phyloP scores from a whole-genome alignment of 2,888 invertebrate genomes.

The Caradrina kadenii region DNA sequence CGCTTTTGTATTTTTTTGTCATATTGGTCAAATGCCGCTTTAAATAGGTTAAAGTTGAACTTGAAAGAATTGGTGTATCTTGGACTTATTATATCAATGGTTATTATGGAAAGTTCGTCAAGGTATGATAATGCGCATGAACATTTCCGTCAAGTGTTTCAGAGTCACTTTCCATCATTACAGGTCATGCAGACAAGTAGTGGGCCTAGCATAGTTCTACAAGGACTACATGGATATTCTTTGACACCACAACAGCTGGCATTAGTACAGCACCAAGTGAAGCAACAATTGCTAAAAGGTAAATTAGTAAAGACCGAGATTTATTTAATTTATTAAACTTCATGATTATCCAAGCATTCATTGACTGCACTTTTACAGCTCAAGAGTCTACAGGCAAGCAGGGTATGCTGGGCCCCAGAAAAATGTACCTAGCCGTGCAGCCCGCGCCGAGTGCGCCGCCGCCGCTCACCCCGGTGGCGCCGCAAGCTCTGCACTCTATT shows the following conservation, averaged over 20 bases:
- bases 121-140: neutral
- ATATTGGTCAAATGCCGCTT: too few relatives aligned
- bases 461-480: slow-evolving; percentile 70
- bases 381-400: slow-evolving; percentile 97
- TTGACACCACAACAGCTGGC: slow-evolving; percentile 95
- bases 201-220: slow-evolving; percentile 96
- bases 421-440: slow-evolving; percentile 96
- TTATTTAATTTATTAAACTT: slow-evolving; percentile 18
- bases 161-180: slow-evolving; percentile 45
- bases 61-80: too few relatives aligned
- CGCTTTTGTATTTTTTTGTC: too few relatives aligned
- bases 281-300: slow-evolving; percentile 97
- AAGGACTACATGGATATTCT: slow-evolving; percentile 95
- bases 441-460: slow-evolving; percentile 90
- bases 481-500: slow-evolving; percentile 69
- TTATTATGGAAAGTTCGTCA: too few relatives aligned
- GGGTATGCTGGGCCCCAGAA: slow-evolving; percentile 95
- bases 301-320: slow-evolving; percentile 59
- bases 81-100: too few relatives aligned
- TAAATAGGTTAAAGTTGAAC: too few relatives aligned
- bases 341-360: slow-evolving; percentile 56
- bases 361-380: slow-evolving; percentile 87
- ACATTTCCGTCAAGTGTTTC: neutral
- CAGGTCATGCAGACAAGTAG: slow-evolving; percentile 95
- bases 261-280: slow-evolving; percentile 96